Evolutionary conservation across 2,797 vertebrate species (phyloP).

Genomic region (Taeniopygia guttata): DNA sequence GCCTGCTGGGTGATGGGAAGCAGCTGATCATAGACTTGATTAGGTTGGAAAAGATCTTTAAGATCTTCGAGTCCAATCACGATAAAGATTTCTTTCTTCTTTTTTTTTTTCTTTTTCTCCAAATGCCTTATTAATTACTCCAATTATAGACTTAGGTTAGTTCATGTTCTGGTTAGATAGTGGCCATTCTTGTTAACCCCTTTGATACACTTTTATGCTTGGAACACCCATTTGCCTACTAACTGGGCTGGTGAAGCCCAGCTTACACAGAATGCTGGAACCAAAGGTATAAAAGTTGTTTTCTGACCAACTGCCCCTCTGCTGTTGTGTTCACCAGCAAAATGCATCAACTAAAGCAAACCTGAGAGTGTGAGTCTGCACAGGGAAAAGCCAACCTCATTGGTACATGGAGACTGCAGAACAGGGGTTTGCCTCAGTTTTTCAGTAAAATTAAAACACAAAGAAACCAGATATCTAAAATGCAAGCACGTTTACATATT

Average conservation of each 20-base stretch:
- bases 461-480: not conserved
- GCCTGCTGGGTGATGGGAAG: not conserved
- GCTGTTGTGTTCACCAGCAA: not conserved
- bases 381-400: not conserved
- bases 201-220: not conserved
- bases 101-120: not conserved
- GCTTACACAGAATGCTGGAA: not conserved
- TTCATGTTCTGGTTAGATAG: conserved; percentile 10
- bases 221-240: not conserved
- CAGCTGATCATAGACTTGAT: not conserved
- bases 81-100: not conserved
- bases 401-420: not conserved
- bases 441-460: not conserved
- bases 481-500: not conserved
- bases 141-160: conserved; percentile 27
- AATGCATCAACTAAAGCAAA: not conserved
- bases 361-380: not conserved
- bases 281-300: not conserved
- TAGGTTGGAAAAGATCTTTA: not conserved
- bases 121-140: conserved; percentile 46
- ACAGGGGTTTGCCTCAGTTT: not conserved
- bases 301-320: not conserved
- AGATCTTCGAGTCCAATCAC: not conserved
- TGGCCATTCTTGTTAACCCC: not conserved
- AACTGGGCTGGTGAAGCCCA: not conserved